These are phyloP conservation scores for Microcaecilia unicolor DNA, from an alignment of 2,797 vertebrate genomes.

Conservation along the genomic window DNA sequence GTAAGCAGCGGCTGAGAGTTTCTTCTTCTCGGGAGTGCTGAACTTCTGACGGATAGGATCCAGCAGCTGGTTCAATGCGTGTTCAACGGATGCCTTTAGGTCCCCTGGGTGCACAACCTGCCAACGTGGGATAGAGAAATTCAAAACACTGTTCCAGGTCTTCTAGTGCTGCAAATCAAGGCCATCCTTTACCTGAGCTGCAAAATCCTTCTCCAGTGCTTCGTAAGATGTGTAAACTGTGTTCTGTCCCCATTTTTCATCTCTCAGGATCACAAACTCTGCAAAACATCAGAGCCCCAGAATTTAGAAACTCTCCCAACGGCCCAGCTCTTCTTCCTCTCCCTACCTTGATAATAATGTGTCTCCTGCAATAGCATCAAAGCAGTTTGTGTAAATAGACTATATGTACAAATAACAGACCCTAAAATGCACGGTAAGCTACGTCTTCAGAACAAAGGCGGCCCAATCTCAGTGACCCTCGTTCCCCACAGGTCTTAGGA, in stretches of 20 bases:
- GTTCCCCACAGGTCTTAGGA: too few relatives aligned
- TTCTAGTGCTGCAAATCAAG: too few relatives aligned
- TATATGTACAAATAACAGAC: too few relatives aligned
- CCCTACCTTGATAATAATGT: too few relatives aligned
- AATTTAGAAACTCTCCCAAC: background rate
- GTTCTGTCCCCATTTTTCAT: conserved; percentile 87
- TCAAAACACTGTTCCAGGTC: background rate
- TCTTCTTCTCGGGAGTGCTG: conserved; percentile 71
- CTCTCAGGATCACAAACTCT: conserved; percentile 87
- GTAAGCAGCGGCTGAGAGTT: conserved; percentile 72
- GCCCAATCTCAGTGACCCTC: too few relatives aligned
- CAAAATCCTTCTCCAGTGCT: conserved; percentile 86
- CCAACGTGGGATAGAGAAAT: background rate
- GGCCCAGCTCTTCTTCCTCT: too few relatives aligned
- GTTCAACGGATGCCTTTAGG: conserved; percentile 88
- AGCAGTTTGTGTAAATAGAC: too few relatives aligned
- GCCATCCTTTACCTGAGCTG: conserved; percentile 64
- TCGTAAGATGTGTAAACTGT: conserved; percentile 75
- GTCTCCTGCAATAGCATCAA: too few relatives aligned
- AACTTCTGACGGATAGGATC: conserved; percentile 95
- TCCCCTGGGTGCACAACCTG: conserved; percentile 89
- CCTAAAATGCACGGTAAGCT: too few relatives aligned
- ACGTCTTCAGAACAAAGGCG: too few relatives aligned
- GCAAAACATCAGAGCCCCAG: conserved; percentile 9
- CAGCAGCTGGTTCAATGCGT: conserved; percentile 78